Percentiles rank a stretch among this genome's conserved stretches.
Evolutionary conservation across 2,888 invertebrate species (phyloP).

Genomic region (Tetramorium bicarinatum): DNA sequence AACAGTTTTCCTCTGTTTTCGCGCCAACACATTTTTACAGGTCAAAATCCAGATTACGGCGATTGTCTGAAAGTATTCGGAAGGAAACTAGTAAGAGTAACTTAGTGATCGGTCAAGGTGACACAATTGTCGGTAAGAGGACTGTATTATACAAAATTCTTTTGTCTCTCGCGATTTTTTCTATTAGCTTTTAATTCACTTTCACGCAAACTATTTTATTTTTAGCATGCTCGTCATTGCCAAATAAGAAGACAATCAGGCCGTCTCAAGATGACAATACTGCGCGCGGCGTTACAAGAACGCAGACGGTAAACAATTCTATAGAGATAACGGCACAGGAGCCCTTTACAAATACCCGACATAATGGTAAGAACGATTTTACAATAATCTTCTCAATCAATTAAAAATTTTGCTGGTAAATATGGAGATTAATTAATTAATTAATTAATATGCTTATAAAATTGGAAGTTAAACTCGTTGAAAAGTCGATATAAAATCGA

Average conservation of each 20-base stretch:
- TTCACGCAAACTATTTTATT: background rate
- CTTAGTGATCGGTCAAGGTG: conserved; percentile 75
- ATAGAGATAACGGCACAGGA: conserved; percentile 53
- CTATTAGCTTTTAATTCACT: background rate
- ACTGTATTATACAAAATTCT: background rate
- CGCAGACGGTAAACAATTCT: conserved; percentile 60
- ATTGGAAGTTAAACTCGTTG: background rate
- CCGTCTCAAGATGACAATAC: conserved; percentile 66
- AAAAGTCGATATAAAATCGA: background rate
- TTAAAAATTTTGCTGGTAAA: background rate
- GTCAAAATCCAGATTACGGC: conserved; percentile 82
- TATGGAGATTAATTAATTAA: background rate
- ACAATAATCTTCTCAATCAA: background rate
- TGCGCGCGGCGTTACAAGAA: conserved; percentile 63
- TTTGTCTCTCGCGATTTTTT: background rate
- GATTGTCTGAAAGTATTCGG: conserved; percentile 83
- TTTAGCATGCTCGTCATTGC: conserved; percentile 64
- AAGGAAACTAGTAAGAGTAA: conserved; percentile 75
- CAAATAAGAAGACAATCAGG: conserved; percentile 66
- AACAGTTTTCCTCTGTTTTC: background rate
- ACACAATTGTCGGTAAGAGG: conserved; percentile 72
- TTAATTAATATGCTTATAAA: background rate
- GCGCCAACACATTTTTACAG: conserved; percentile 65
- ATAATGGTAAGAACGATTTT: conserved; percentile 60
- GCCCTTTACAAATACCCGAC: conserved; percentile 51